Base-by-base conservation (phyloP, 2,888 invertebrate species). In the Adelognathus sp. region DNA sequence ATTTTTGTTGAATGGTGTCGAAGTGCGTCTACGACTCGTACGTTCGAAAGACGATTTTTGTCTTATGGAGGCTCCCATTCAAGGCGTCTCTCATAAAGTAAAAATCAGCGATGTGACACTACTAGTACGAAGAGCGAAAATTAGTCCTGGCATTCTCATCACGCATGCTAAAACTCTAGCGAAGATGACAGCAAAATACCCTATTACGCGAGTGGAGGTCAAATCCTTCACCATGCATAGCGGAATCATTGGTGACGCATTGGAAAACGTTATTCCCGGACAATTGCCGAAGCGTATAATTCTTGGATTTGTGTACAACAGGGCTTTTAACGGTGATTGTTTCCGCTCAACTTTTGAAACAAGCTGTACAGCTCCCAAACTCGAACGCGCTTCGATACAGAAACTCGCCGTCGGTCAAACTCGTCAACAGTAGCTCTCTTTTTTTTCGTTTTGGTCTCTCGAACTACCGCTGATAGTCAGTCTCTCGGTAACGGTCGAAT, bases 1-100 rank as follows among this genome's bases (percentile, higher is more conserved):
- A 52, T 80, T 84, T 74, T 29, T 84, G 4, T 3, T 84, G 1
- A 86, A 85, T 54, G 82, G 82, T 0, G 81, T 86, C 0, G 82
- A 84, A 50, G 39, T 85, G 44, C 36, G 77, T 27, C 5, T 84
- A 4, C 70, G 81, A 1, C 56, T 86, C 5, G 64, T 84, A 0
- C 24, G 83, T 5, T 77, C 83, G 7, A 63, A 80, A 33, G 81
- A 84, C 33, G 31, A 66, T n/a, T 82, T 81, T 73, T 54, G 78
- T 11, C 50, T 50, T 3, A 33, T 33, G 33, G 33, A 33, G 11
- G 27, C 67, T n/a, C 56, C 60, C 4, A 79, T 2, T 76, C 81
- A 24, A 5, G 21, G n/a, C 1, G 5, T 14, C 11, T 11, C 3
- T 2, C 52, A 66, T 14, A 66, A 66, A 14, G 6, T 74, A 11